Evolutionary conservation across 2,888 invertebrate genomes (phyloP), one percentile per base, ranked within the genome.

Genomic region (Ormyrus pomaceus): DNA sequence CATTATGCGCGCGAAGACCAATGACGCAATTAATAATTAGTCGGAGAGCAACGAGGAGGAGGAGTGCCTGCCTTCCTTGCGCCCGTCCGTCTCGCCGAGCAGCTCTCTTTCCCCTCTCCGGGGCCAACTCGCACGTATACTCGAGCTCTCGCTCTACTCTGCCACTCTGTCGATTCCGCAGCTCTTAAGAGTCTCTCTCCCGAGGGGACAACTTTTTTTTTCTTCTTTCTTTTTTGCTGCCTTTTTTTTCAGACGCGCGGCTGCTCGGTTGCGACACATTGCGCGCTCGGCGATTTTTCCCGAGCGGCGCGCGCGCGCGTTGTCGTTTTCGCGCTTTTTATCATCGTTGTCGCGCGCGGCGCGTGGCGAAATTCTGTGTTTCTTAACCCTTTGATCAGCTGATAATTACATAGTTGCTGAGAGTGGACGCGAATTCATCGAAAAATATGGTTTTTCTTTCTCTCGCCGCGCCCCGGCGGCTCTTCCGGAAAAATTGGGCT

Each of bases 1-100:
- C 4, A 34, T 34, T 66, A 65, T 75, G 69, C 61, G 64, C 50
- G n/a, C 72, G 65, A 75, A 61, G 68, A 71, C 58, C 77, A 71
- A 61, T 79, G 79, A 79, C 56, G 79, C 79, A 74, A 79, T 79
- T 69, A 62, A 79, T 79, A 79, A 79, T 79, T 79, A 79, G 79
- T 72, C 69, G 62, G 0, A 64, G 77, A 77, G 71, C 61, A 59
- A 50, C 46, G 50, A 19, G 50, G 70, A 6, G 11, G 66, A 65
- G 65, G 72, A 65, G 65, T 64, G 70, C 58, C 65, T 58, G 34
- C 19, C 48, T 19, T 19, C 19, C 48, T 19, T 10, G n/a, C 51
- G 51, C 72, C 6, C n/a, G 48, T 13, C 50, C 48, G 56, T 45
- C 70, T 48, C 62, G 71, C 66, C n/a, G 34, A 34, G 34, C 34